Conservation (phyloP, 2,888 invertebrate genomes). For the Zygaena filipendulae region DNA sequence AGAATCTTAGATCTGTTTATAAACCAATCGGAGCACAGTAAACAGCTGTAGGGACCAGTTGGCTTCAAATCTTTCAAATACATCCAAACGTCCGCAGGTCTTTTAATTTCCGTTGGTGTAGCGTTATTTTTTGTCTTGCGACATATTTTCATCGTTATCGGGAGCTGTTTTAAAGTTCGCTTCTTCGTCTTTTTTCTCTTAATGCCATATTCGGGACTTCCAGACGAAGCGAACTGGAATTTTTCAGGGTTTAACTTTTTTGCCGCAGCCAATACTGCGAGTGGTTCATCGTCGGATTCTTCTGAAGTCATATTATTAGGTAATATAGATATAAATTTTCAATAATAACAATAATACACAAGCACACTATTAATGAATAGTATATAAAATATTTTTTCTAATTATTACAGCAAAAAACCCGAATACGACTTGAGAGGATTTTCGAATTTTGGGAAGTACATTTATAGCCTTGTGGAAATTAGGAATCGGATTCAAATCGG, state of each 20-base stretch:
- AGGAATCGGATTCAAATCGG: too few species aligned
- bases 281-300: constrained; percentile 58
- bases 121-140: constrained; percentile 19
- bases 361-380: too few species aligned
- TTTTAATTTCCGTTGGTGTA: constrained; percentile 30
- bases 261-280: constrained; percentile 42
- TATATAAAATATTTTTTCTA: constrained; percentile 21
- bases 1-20: constrained; percentile 54
- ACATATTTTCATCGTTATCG: constrained; percentile 21
- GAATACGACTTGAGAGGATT: too few species aligned
- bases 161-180: constrained; percentile 18
- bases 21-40: constrained; percentile 58
- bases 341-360: too few species aligned
- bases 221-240: too few species aligned
- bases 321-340: too few species aligned
- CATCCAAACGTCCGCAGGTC: constrained; percentile 56
- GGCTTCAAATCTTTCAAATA: constrained; percentile 58
- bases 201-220: too few species aligned
- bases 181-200: constrained; percentile 27
- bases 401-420: too few species aligned
- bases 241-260: constrained; percentile 34
- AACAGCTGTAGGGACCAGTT: constrained; percentile 54
- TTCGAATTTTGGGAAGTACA: too few species aligned
- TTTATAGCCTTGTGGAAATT: too few species aligned
- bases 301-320: constrained; percentile 43